phyloP scores from a whole-genome alignment of 2,113 vertebrate genomes.

The Erythrocercus mccallii region DNA sequence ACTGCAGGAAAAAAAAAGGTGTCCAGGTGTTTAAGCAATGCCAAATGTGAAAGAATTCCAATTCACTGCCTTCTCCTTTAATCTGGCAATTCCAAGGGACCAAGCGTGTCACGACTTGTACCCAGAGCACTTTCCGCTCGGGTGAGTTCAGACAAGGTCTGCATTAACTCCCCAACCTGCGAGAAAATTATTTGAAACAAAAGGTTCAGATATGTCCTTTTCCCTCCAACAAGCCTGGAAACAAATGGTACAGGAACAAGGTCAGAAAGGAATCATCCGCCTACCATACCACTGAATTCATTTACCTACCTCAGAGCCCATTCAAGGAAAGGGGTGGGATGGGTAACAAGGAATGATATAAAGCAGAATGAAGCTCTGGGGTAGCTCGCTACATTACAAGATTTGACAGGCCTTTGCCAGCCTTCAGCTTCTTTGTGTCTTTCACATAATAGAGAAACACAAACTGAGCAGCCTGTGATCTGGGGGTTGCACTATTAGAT shows the following conservation, averaged over 20 bases:
- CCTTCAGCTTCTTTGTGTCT: conserved; percentile 91
- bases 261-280: conserved; percentile 79
- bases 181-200: conserved; percentile 86
- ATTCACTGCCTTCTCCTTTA: neutral
- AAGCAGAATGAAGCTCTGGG: conserved; percentile 87
- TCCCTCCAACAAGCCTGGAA: conserved; percentile 84
- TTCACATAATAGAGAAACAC: conserved; percentile 90
- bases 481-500: conserved; percentile 79
- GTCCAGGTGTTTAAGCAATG: neutral
- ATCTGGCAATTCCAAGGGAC: conserved; percentile 8
- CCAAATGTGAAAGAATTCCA: neutral
- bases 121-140: conserved; percentile 68
- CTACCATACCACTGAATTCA: conserved; percentile 87
- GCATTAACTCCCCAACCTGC: conserved; percentile 85
- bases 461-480: conserved; percentile 88
- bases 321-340: conserved; percentile 74
- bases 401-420: conserved; percentile 93
- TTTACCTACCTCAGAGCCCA: conserved; percentile 87
- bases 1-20: neutral
- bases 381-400: conserved; percentile 81
- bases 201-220: conserved; percentile 77
- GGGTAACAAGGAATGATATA: conserved; percentile 72
- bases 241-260: conserved; percentile 87
- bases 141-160: conserved; percentile 81
- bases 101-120: conserved; percentile 32